Conservation (phyloP, 2,797 vertebrate species). For the Microcaecilia unicolor region DNA sequence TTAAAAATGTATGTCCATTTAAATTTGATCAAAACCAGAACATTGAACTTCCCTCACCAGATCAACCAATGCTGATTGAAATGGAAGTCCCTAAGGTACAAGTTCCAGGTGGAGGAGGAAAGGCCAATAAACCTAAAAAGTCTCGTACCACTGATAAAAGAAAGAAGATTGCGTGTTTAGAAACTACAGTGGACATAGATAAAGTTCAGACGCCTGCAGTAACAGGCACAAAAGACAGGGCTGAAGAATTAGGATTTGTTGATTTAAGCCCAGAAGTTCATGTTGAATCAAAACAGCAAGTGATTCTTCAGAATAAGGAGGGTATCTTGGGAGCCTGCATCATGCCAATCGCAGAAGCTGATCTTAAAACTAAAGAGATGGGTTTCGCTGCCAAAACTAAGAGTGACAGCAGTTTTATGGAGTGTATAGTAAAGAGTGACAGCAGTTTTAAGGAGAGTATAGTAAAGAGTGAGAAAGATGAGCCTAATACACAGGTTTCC, state of each 20-base stretch:
- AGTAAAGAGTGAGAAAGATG: background rate
- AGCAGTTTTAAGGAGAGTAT: background rate
- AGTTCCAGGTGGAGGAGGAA: accelerated
- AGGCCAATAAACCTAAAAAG: accelerated
- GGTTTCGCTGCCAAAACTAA: background rate
- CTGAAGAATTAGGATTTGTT: background rate
- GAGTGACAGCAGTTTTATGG: background rate
- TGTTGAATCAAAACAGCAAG: constrained; percentile 12
- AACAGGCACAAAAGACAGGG: background rate
- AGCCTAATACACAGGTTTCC: too few species aligned
- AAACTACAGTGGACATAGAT: too few species aligned
- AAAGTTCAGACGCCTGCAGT: too few species aligned
- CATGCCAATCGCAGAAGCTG: background rate
- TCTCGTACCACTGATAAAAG: background rate
- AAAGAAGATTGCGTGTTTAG: constrained; percentile 6
- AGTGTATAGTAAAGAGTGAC: background rate
- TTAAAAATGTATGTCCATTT: too few species aligned
- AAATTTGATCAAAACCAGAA: too few species aligned
- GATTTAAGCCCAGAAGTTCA: constrained; percentile 12
- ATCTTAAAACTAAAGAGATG: background rate
- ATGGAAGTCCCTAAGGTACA: accelerated
- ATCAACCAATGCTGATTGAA: background rate
- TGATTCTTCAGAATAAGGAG: background rate
- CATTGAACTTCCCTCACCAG: too few species aligned
- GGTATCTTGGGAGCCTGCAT: constrained; percentile 1